These are phyloP conservation scores for Betta splendens DNA, from an alignment of 2,797 vertebrate genomes.

Conservation along the genomic window DNA sequence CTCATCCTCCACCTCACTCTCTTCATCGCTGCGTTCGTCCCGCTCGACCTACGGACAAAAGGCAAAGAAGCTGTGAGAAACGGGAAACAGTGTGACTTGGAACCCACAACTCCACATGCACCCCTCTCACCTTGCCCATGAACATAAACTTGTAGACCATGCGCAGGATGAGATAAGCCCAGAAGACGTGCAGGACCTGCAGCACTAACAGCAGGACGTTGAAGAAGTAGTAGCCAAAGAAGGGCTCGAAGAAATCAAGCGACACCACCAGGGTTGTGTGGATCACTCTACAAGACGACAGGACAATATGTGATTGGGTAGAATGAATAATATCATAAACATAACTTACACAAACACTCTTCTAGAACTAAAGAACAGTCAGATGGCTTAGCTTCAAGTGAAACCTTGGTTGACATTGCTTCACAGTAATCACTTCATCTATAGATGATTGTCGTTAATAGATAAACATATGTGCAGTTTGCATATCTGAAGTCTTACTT, in stretches of 20 bases:
- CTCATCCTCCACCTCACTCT: slow-evolving; percentile 86
- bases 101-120: background rate
- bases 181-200: slow-evolving; percentile 91
- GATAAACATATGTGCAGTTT: background rate
- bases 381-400: too few species aligned
- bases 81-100: too few species aligned
- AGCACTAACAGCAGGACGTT: slow-evolving; percentile 86
- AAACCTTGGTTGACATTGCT: background rate
- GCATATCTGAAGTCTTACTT: slow-evolving; percentile 73
- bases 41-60: slow-evolving; percentile 83
- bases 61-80: background rate
- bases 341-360: background rate
- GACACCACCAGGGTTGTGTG: slow-evolving; percentile 86
- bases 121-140: slow-evolving; percentile 84
- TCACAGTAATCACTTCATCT: background rate
- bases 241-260: slow-evolving; percentile 81
- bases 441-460: background rate
- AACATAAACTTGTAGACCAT: slow-evolving; percentile 88
- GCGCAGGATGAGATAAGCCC: slow-evolving; percentile 91
- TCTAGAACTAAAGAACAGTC: too few species aligned
- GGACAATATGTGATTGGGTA: background rate
- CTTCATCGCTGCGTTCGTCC: slow-evolving; percentile 92
- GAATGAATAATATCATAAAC: too few species aligned
- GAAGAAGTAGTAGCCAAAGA: slow-evolving; percentile 92
- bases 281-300: slow-evolving; percentile 80